Conservation (phyloP, 2,888 invertebrate genomes). For the Conistra vaccinii region DNA sequence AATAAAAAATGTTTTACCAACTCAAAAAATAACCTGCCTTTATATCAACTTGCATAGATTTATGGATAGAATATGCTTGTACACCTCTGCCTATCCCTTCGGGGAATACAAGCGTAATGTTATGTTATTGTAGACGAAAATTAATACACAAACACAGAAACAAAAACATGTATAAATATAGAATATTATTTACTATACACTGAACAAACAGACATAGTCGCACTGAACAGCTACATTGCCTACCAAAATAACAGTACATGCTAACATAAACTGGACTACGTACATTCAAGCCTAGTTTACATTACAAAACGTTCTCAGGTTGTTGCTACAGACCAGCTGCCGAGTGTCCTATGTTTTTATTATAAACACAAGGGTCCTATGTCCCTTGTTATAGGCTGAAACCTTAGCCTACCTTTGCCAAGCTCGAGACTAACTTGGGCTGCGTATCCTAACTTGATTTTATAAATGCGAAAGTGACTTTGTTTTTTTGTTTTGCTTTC, state of each 20-base stretch:
- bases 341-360: conserved; percentile 44
- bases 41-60: neutral
- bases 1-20: neutral
- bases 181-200: neutral
- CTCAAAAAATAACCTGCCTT: neutral
- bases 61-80: too few species aligned
- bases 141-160: neutral
- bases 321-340: conserved; percentile 13
- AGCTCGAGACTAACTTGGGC: neutral
- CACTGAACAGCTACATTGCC: neutral
- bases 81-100: neutral
- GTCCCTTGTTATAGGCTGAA: neutral
- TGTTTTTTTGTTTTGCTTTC: too few species aligned
- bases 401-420: neutral
- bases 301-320: conserved; percentile 4
- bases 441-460: too few species aligned
- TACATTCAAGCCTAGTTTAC: conserved; percentile 4
- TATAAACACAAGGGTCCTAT: conserved; percentile 38
- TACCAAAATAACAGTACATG: conserved; percentile 1
- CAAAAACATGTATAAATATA: neutral
- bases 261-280: neutral
- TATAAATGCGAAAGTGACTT: too few species aligned
- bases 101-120: neutral
- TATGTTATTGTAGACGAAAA: neutral
- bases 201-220: neutral